Evolutionary conservation across 1,140 invertebrate genomes (phyloP).

Genomic region (Drosophila triauraria): DNA sequence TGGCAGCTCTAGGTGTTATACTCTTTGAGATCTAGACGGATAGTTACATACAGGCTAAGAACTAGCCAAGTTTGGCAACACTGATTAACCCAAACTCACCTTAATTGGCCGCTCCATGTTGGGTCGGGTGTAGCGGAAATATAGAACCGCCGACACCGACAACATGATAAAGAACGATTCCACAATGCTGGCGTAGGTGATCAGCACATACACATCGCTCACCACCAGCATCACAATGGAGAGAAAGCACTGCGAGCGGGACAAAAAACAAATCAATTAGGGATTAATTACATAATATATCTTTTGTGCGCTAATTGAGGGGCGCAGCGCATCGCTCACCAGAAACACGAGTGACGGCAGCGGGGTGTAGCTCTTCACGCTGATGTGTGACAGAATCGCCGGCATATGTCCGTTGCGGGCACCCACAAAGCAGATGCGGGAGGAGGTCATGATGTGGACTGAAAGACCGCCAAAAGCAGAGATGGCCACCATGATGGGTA

Average conservation of each 20-base stretch:
- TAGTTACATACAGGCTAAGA: not conserved
- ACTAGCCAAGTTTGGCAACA: no score
- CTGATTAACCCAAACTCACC: slow-evolving; percentile 86
- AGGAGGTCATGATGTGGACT: slow-evolving; percentile 96
- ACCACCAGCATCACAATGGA: slow-evolving; percentile 94
- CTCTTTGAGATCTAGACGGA: no score
- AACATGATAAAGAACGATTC: slow-evolving; percentile 96
- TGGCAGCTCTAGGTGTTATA: no score
- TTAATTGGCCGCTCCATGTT: slow-evolving; percentile 94
- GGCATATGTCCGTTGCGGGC: slow-evolving; percentile 96
- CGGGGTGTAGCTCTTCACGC: slow-evolving; percentile 92
- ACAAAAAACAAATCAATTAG: slow-evolving; percentile 29
- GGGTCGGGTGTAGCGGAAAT: slow-evolving; percentile 93
- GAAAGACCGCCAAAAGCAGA: slow-evolving; percentile 94
- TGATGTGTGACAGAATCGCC: slow-evolving; percentile 93
- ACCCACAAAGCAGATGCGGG: slow-evolving; percentile 95
- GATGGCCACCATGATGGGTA: slow-evolving; percentile 94
- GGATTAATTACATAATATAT: slow-evolving; percentile 61
- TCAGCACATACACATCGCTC: slow-evolving; percentile 94
- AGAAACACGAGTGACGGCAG: slow-evolving; percentile 94
- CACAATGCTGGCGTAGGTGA: slow-evolving; percentile 97
- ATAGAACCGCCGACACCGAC: slow-evolving; percentile 95
- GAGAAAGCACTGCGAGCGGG: slow-evolving; percentile 88
- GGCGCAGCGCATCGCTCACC: slow-evolving; percentile 86
- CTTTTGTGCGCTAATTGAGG: slow-evolving; percentile 58